phyloP scores from a whole-genome alignment of 2,797 vertebrate genomes.

The Diplodus sargus region DNA sequence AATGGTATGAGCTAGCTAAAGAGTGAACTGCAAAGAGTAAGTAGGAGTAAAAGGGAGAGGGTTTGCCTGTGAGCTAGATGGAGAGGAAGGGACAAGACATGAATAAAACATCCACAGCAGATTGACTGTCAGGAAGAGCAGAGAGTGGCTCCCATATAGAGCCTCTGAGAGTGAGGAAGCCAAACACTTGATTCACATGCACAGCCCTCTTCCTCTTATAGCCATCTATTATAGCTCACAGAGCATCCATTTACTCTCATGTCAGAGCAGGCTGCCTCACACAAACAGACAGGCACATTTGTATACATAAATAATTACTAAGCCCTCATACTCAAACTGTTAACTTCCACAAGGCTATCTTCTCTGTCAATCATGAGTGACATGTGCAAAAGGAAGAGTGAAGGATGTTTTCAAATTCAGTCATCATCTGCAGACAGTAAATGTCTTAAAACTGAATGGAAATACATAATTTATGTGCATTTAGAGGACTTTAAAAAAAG shows the following conservation, averaged over 20 bases:
- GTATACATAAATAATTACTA: slow-evolving; percentile 72
- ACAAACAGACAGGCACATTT: slow-evolving; percentile 68
- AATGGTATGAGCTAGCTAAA: slow-evolving; percentile 11
- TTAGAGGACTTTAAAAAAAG: neutral
- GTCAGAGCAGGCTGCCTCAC: slow-evolving; percentile 53
- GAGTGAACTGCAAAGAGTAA: slow-evolving; percentile 23
- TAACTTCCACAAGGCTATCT: slow-evolving; percentile 23
- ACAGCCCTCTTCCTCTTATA: slow-evolving; percentile 45
- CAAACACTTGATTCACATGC: slow-evolving; percentile 60
- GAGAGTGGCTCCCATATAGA: slow-evolving; percentile 38
- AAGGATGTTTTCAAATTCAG: neutral
- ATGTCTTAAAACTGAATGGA: neutral
- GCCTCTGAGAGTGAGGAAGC: slow-evolving; percentile 39
- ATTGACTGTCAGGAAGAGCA: slow-evolving; percentile 59
- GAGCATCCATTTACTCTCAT: slow-evolving; percentile 63
- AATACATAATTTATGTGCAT: neutral
- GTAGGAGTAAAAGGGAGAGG: slow-evolving; percentile 32
- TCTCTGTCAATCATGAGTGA: slow-evolving; percentile 31
- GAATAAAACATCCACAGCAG: slow-evolving; percentile 66
- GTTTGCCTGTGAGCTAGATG: slow-evolving; percentile 35
- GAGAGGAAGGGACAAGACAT: slow-evolving; percentile 39
- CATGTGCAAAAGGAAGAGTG: neutral
- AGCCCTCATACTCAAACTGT: slow-evolving; percentile 29
- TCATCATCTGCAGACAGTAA: neutral
- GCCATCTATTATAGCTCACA: slow-evolving; percentile 54